These are phyloP conservation scores for Thermophis baileyi DNA, from an alignment of 2,113 vertebrate genomes.

Conservation along the genomic window DNA sequence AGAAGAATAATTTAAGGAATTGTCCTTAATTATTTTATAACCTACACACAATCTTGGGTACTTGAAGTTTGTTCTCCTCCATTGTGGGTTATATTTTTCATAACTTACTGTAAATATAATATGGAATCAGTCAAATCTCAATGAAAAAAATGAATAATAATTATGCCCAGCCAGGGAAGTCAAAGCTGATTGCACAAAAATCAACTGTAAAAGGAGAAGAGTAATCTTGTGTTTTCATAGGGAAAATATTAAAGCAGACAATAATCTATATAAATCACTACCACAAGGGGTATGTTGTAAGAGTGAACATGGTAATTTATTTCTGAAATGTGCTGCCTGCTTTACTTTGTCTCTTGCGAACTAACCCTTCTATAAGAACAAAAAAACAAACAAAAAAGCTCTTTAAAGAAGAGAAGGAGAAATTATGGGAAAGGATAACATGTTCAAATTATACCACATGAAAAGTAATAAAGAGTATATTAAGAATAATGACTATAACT, in stretches of 20 bases:
- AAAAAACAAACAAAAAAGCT: neutral
- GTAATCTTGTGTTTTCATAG: neutral
- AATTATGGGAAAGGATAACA: conserved; percentile 8
- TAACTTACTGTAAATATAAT: neutral
- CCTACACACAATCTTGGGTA: neutral
- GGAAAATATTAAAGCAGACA: neutral
- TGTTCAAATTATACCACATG: conserved; percentile 7
- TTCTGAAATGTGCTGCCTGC: conserved; percentile 16
- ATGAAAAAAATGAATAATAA: neutral
- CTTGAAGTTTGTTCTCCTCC: neutral
- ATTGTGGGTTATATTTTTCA: neutral
- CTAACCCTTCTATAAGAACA: neutral
- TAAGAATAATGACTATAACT: conserved; percentile 4
- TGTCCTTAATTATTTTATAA: neutral
- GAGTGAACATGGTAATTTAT: conserved; percentile 19
- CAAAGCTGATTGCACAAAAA: neutral
- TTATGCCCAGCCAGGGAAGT: neutral
- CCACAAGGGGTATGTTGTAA: conserved; percentile 7
- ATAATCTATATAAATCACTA: neutral
- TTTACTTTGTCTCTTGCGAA: conserved; percentile 20
- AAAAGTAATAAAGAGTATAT: conserved; percentile 7
- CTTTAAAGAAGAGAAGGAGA: neutral
- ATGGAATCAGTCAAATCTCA: neutral
- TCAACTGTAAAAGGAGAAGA: neutral
- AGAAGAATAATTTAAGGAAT: neutral